phyloP scores from a whole-genome alignment of 1,140 invertebrate species.

The Zaprionus gabonicus region DNA sequence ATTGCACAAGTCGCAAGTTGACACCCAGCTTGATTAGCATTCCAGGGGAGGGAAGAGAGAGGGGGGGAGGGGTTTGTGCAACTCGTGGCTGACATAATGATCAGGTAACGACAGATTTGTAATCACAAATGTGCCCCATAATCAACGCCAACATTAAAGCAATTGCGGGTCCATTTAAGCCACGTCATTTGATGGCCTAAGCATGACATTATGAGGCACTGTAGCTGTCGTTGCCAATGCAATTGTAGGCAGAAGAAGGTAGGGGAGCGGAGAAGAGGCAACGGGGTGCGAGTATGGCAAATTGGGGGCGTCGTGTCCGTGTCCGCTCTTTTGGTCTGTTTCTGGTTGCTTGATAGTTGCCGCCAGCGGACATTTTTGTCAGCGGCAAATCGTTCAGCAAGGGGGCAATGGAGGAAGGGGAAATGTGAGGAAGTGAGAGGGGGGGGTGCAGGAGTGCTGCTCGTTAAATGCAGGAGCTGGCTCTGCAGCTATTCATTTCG shows the following conservation, averaged over 20 bases:
- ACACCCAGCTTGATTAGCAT: not conserved
- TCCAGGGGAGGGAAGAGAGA: not conserved
- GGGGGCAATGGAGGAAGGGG: not conserved
- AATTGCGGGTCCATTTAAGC: constrained; percentile 17
- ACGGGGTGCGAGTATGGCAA: not conserved
- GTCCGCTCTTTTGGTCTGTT: not conserved
- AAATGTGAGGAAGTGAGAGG: no score
- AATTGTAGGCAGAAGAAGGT: not conserved
- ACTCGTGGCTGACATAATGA: constrained; percentile 7
- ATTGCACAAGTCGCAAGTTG: constrained; percentile 4
- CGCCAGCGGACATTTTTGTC: constrained; percentile 32
- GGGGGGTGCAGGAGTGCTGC: not conserved
- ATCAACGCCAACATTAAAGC: constrained; percentile 13
- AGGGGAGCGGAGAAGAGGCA: not conserved
- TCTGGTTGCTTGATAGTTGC: constrained; percentile 3
- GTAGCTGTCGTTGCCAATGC: not conserved
- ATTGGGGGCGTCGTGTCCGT: not conserved
- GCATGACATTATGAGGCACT: constrained; percentile 15
- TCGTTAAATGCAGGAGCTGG: constrained; percentile 35
- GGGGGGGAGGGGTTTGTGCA: not conserved
- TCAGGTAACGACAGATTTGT: constrained; percentile 9
- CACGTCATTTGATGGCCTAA: constrained; percentile 28
- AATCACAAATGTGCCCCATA: constrained; percentile 22
- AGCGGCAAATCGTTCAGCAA: constrained; percentile 30
- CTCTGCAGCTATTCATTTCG: constrained; percentile 44